These are phyloP conservation scores for Tetranychus truncatus DNA, from an alignment of 2,888 invertebrate genomes.

Conservation along the genomic window DNA sequence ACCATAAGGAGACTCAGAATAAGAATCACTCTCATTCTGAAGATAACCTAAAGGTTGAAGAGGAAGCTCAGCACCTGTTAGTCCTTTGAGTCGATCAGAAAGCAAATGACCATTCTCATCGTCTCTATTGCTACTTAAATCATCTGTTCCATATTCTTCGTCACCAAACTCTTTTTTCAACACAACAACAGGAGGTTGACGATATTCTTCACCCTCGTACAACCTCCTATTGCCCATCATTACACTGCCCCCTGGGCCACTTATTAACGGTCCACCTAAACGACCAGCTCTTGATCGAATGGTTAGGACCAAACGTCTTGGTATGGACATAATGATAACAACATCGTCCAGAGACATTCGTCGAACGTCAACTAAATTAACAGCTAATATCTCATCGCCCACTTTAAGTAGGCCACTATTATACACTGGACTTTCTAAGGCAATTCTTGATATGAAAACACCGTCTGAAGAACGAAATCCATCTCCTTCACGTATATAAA, in stretches of 20 bases:
- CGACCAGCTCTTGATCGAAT: slow-evolving; percentile 48
- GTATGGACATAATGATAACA: slow-evolving; percentile 97
- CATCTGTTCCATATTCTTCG: slow-evolving; percentile 31
- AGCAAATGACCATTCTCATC: slow-evolving; percentile 28
- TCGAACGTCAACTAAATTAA: slow-evolving; percentile 91
- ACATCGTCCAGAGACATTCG: slow-evolving; percentile 97
- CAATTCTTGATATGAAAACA: slow-evolving; percentile 90
- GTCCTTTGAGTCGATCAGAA: slow-evolving; percentile 27
- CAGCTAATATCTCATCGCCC: slow-evolving; percentile 93
- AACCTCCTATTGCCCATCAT: slow-evolving; percentile 12
- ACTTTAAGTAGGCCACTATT: slow-evolving; percentile 88
- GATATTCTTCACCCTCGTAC: slow-evolving; percentile 21
- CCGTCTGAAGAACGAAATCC: slow-evolving; percentile 86
- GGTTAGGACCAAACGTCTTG: slow-evolving; percentile 76
- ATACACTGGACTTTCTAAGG: slow-evolving; percentile 86
- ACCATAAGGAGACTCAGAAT: slow-evolving; percentile 24
- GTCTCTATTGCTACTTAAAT: slow-evolving; percentile 26
- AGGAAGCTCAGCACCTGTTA: slow-evolving; percentile 26
- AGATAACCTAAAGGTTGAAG: slow-evolving; percentile 24
- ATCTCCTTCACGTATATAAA: slow-evolving; percentile 96
- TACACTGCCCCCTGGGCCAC: slow-evolving; percentile 8
- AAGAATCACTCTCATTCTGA: slow-evolving; percentile 23
- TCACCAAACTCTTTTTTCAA: slow-evolving; percentile 68
- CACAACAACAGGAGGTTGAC: slow-evolving; percentile 62
- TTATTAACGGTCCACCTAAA: slow-evolving; percentile 13